These are phyloP conservation scores for Echinometra lucunter DNA, from an alignment of 53 echinoderm and acorn worm species.

Conservation along the genomic window DNA sequence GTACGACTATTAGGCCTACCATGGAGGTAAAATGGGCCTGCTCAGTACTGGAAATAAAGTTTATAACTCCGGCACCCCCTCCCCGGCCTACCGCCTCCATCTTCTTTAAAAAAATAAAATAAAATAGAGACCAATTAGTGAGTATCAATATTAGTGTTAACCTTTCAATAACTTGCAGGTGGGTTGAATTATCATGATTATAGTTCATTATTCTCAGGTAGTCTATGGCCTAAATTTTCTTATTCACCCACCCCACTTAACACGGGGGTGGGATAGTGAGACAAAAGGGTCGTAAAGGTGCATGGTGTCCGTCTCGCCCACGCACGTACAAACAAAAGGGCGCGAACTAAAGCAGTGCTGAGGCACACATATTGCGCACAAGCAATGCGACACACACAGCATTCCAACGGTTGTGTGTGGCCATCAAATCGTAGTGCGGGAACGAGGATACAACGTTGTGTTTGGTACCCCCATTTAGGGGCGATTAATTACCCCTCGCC, in stretches of 20 bases:
- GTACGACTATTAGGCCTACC: no score
- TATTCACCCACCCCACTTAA: background rate
- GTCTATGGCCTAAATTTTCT: background rate
- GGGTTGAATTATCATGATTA: background rate
- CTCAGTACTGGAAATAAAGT: no score
- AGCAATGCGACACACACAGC: background rate
- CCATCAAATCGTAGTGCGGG: background rate
- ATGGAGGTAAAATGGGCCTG: no score
- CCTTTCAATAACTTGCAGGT: background rate
- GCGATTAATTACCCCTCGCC: background rate
- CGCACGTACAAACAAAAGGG: constrained; percentile 43
- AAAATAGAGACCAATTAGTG: no score
- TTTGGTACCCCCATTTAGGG: background rate
- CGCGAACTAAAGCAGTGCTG: background rate
- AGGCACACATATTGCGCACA: background rate
- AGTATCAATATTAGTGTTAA: no score
- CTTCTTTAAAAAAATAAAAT: no score
- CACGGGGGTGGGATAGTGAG: constrained; percentile 33
- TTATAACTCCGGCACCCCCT: no score
- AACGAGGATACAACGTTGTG: background rate
- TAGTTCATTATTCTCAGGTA: background rate
- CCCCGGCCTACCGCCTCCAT: no score
- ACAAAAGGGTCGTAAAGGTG: constrained; percentile 38
- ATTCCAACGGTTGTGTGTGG: constrained; percentile 42
- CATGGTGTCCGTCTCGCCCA: background rate